phyloP scores from a whole-genome alignment of 2,113 vertebrate genomes.

The Thunnus thynnus region DNA sequence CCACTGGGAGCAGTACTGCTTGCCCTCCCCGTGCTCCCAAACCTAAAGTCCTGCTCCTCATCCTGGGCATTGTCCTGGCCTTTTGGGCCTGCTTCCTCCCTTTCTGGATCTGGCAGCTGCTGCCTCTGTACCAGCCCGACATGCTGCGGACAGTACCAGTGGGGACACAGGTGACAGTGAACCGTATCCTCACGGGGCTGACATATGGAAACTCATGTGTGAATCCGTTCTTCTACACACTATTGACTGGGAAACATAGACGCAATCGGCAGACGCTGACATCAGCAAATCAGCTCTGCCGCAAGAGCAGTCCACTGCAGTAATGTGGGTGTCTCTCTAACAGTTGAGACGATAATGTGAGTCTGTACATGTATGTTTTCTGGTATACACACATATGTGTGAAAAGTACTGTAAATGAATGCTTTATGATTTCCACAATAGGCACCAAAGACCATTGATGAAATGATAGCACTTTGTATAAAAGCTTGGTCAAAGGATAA shows the following conservation, averaged over 20 bases:
- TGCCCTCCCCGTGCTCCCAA: constrained; percentile 85
- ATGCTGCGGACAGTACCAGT: constrained; percentile 83
- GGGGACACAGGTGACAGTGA: constrained; percentile 87
- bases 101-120: constrained; percentile 91
- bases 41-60: constrained; percentile 88
- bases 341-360: constrained; percentile 24
- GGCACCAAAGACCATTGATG: constrained; percentile 40
- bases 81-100: constrained; percentile 91
- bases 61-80: constrained; percentile 87
- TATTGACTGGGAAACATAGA: constrained; percentile 84
- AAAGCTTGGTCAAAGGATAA: constrained; percentile 35
- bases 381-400: not conserved
- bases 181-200: constrained; percentile 88
- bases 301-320: constrained; percentile 80
- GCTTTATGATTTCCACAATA: constrained; percentile 5
- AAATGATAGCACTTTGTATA: constrained; percentile 72
- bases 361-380: constrained; percentile 6
- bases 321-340: constrained; percentile 33
- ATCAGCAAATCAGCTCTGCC: constrained; percentile 79
- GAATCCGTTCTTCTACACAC: constrained; percentile 90
- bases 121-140: constrained; percentile 87
- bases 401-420: constrained; percentile 17
- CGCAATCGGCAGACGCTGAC: constrained; percentile 70
- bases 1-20: constrained; percentile 66
- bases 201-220: constrained; percentile 90